Percentiles rank a stretch among this genome's conserved stretches.
phyloP scores from a whole-genome alignment of 2,888 invertebrate genomes.

The Cephus pulcher region DNA sequence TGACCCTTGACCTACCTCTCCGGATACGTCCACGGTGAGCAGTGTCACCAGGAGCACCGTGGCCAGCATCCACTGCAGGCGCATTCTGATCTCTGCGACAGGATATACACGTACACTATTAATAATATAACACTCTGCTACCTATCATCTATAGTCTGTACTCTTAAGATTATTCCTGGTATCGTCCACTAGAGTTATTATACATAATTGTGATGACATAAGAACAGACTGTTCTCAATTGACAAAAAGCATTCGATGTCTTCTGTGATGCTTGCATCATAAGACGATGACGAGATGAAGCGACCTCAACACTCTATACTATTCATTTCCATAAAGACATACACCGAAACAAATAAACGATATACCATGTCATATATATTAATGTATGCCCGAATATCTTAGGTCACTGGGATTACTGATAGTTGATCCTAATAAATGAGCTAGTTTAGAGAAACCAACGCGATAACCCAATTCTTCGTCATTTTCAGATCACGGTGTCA shows the following conservation, averaged over 20 bases:
- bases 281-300: neutral
- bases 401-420: neutral
- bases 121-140: too few relatives aligned
- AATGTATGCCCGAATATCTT: neutral
- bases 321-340: neutral
- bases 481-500: neutral
- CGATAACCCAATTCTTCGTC: slow-evolving; percentile 52
- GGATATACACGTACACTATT: too few relatives aligned
- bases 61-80: slow-evolving; percentile 53
- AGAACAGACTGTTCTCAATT: neutral
- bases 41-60: slow-evolving; percentile 51
- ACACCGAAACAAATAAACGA: neutral
- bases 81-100: slow-evolving; percentile 46
- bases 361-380: too few relatives aligned
- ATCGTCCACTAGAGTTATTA: neutral
- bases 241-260: neutral
- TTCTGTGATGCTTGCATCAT: neutral
- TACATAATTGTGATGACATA: neutral
- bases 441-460: slow-evolving; percentile 30
- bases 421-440: too few relatives aligned
- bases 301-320: neutral
- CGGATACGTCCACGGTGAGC: slow-evolving; percentile 48
- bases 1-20: slow-evolving; percentile 43
- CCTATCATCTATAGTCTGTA: too few relatives aligned
- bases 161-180: neutral